phyloP scores from a whole-genome alignment of 2,888 invertebrate genomes.

The Ecdyonurus torrentis region DNA sequence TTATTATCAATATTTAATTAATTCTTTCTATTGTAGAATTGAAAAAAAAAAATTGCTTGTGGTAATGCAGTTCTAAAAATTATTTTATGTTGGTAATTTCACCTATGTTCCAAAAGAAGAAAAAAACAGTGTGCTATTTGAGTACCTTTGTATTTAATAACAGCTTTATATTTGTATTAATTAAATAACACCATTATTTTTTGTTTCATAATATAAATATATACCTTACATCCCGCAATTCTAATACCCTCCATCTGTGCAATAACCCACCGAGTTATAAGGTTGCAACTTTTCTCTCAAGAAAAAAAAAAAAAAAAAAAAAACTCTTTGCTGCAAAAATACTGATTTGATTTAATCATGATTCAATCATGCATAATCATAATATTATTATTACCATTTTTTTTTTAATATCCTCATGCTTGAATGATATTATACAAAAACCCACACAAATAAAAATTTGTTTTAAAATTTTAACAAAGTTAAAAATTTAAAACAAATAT shows the following conservation, averaged over 20 bases:
- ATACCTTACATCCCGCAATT: neutral
- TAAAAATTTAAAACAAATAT: neutral
- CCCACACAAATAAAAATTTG: too few species aligned
- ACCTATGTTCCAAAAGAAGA: too few species aligned
- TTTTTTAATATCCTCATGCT: neutral
- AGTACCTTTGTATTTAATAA: neutral
- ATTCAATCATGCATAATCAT: too few species aligned
- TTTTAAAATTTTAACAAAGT: neutral
- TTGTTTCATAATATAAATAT: neutral
- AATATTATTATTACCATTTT: conserved; percentile 5
- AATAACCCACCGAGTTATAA: conserved; percentile 9
- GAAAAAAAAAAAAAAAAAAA: too few species aligned
- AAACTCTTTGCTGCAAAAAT: neutral
- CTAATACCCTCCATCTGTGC: conserved; percentile 6
- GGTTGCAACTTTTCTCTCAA: neutral
- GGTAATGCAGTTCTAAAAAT: too few species aligned
- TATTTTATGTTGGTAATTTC: too few species aligned
- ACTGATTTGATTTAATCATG: conserved; percentile 4
- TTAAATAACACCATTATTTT: too few species aligned
- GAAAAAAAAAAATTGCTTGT: too few species aligned
- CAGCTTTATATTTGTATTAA: neutral
- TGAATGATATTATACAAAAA: neutral
- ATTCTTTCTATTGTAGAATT: too few species aligned
- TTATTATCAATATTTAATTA: too few species aligned
- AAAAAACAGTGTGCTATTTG: neutral